phyloP scores from a whole-genome alignment of 1,140 invertebrate species.

The Drosophila sucinea region DNA sequence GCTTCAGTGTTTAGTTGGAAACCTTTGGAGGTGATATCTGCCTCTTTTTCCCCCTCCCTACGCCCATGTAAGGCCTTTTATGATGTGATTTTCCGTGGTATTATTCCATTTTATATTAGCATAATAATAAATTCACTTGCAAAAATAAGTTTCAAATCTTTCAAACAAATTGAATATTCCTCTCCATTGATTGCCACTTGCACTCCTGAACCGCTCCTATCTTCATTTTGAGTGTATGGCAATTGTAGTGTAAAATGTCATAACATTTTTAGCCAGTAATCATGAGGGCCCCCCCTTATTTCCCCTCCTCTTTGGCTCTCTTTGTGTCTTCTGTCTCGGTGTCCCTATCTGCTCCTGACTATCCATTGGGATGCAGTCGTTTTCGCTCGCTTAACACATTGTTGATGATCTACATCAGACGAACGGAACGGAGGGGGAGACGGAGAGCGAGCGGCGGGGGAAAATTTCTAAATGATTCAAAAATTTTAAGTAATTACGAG shows the following conservation, averaged over 20 bases:
- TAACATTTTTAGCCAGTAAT: constrained; percentile 72
- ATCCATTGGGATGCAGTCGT: constrained; percentile 31
- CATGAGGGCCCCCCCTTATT: constrained; percentile 29
- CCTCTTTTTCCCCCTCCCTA: no score
- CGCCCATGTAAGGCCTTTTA: no score
- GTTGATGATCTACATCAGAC: constrained; percentile 73
- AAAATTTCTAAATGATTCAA: constrained; percentile 78
- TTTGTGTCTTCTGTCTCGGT: not conserved
- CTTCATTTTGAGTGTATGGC: constrained; percentile 34
- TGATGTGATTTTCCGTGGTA: no score
- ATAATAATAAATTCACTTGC: no score
- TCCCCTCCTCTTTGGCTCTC: not conserved
- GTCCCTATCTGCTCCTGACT: constrained; percentile 7
- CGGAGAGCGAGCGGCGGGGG: constrained; percentile 19
- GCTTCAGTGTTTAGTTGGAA: no score
- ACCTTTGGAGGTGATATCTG: no score
- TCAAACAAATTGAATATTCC: no score
- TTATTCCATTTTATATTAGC: no score
- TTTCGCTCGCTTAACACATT: constrained; percentile 69
- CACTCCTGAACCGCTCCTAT: constrained; percentile 44
- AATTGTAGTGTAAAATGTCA: constrained; percentile 69
- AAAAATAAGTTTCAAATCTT: no score
- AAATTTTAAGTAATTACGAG: constrained; percentile 81
- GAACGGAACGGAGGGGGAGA: constrained; percentile 2
- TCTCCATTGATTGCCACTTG: no score